Base-by-base conservation (phyloP, 1,140 invertebrate genomes). In the Phymorhynchus buccinoides region DNA sequence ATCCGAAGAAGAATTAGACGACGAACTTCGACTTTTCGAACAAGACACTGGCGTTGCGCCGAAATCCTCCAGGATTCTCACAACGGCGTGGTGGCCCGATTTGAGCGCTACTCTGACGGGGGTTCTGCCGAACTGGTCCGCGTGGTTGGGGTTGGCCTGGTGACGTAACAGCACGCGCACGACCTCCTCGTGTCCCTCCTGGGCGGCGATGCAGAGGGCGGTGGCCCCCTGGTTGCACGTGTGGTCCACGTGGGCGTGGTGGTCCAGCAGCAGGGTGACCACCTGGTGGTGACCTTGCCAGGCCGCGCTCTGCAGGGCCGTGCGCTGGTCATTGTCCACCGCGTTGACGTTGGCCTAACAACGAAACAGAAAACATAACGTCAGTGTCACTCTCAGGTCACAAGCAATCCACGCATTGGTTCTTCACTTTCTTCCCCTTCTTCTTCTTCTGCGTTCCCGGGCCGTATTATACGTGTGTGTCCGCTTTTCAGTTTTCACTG, bases 181-280 rank as follows among this genome's bases (percentile, higher is more conserved):
- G 89, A 97, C 98, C 82, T 97, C 96, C 88, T 97, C 96, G 91
- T 99, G 97, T 0, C 98, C 98, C 93, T 99, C 97, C 90, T 99
- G 98, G 0, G 97, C 97, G 14, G 98, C 98, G 1, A 99, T 97
- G 71, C 99, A 94, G 84, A 99, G 93, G 56, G 97, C 97, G 77
- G 98, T 99, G 52, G 98, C 98, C 48, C 98, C 98, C 90, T 99
- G 97, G 92, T 97, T 98, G 91, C 98, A 99, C 14, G 97, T 96
- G 90, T 98, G 97, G 94, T 98, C 96, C 27, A 97, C 96, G 84
- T 95, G 94, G 0, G 97, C 97, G 14, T 91, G 91, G 35, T 88
- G 88, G 42, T 91, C 90, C 71, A 93, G 84, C 16, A 99, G 93
- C 56, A 98, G 94, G 80, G 96, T 95, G 68, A 99, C 97, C 56